phyloP scores from a whole-genome alignment of 1,140 invertebrate species.

The Sycobia sp. region DNA sequence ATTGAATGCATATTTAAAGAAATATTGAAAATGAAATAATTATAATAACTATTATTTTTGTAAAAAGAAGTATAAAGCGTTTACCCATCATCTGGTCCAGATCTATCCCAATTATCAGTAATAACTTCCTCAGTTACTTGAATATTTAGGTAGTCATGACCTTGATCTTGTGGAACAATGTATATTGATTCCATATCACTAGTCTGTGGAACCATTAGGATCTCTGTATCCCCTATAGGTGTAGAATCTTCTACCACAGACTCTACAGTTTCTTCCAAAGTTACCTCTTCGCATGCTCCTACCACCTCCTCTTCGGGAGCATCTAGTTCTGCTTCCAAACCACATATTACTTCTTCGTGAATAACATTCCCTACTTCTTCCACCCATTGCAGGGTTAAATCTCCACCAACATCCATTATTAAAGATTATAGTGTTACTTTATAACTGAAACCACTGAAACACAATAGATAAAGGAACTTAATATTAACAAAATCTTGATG shows the following conservation, averaged over 20 bases:
- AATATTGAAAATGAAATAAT: background rate
- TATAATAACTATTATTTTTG: slow-evolving; percentile 3
- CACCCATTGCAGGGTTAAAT: slow-evolving; percentile 64
- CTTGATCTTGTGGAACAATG: slow-evolving; percentile 58
- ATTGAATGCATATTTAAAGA: background rate
- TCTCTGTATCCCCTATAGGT: slow-evolving; percentile 43
- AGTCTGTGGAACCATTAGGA: slow-evolving; percentile 54
- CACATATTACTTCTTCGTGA: slow-evolving; percentile 70
- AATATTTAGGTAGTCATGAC: slow-evolving; percentile 66
- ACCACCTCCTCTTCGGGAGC: slow-evolving; percentile 56
- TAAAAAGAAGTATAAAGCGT: slow-evolving; percentile 28
- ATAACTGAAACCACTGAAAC: slow-evolving; percentile 51
- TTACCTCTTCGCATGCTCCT: slow-evolving; percentile 59
- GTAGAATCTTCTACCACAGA: slow-evolving; percentile 46
- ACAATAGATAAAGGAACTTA: slow-evolving; percentile 11
- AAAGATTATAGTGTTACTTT: slow-evolving; percentile 40
- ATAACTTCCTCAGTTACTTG: slow-evolving; percentile 78
- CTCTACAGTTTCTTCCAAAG: slow-evolving; percentile 61
- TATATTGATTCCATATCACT: slow-evolving; percentile 60
- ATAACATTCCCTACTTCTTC: slow-evolving; percentile 65
- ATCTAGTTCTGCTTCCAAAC: slow-evolving; percentile 60
- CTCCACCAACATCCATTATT: slow-evolving; percentile 55
- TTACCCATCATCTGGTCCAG: slow-evolving; percentile 73
- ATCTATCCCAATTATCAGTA: slow-evolving; percentile 76
- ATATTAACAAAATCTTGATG: slow-evolving; percentile 11